phyloP scores from a whole-genome alignment of 2,888 invertebrate species.

The Hydrotaea cyrtoneurina region DNA sequence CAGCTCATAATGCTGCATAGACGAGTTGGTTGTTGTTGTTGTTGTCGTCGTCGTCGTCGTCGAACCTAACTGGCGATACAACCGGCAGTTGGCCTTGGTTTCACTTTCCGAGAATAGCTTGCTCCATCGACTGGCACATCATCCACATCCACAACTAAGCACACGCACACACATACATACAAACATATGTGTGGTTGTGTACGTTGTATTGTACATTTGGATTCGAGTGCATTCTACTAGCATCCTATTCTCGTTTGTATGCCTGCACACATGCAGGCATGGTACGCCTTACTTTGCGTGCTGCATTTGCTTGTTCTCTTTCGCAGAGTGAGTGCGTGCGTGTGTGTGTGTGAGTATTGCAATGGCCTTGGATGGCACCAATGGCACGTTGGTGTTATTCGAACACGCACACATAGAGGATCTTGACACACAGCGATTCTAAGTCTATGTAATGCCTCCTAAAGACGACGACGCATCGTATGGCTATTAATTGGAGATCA shows the following conservation, averaged over 20 bases:
- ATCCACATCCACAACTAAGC: background rate
- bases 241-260: background rate
- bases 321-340: too few relatives aligned
- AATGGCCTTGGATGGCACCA: slow-evolving; percentile 74
- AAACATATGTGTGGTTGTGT: background rate
- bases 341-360: slow-evolving; percentile 53
- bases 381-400: slow-evolving; percentile 62
- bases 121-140: slow-evolving; percentile 57
- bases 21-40: slow-evolving; percentile 44
- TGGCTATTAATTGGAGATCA: slow-evolving; percentile 74
- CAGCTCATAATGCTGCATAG: slow-evolving; percentile 26
- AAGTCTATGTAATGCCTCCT: slow-evolving; percentile 53
- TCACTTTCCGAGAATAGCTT: slow-evolving; percentile 76
- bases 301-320: background rate
- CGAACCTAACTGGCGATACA: slow-evolving; percentile 64
- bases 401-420: background rate
- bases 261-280: slow-evolving; percentile 37
- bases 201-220: background rate
- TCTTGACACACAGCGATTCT: slow-evolving; percentile 58
- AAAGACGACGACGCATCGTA: slow-evolving; percentile 41
- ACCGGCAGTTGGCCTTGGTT: slow-evolving; percentile 74
- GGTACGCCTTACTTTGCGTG: slow-evolving; percentile 19
- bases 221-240: slow-evolving; percentile 15
- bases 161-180: slow-evolving; percentile 14
- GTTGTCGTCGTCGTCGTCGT: slow-evolving; percentile 29